Evolutionary conservation across 2,888 invertebrate species (phyloP), one percentile per base, ranked within the genome.

Genomic region (Peribatodes rhomboidaria): DNA sequence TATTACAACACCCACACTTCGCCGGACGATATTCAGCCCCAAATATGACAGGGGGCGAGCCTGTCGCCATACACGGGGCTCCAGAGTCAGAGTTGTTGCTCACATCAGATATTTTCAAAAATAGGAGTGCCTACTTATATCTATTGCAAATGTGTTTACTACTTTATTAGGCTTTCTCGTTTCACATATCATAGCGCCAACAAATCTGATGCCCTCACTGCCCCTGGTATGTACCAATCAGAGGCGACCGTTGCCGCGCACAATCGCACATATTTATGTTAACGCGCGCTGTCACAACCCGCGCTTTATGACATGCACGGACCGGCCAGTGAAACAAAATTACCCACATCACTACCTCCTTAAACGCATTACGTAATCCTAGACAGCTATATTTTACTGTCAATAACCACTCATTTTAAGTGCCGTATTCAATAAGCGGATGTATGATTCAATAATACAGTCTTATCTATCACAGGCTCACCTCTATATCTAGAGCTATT

Each of bases 191-290:
- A 14, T 4, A n/a, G 14, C 14, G 14, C 2, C 14, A 39, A 14
- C 39, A 8, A 39, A 39, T 14, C 14, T 7, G 14, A 73, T 73
- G n/a, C n/a, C n/a, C n/a, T n/a, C n/a, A n/a, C n/a, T n/a, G n/a
- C n/a, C n/a, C n/a, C n/a, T n/a, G n/a, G n/a, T n/a, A n/a, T n/a
- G 74, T 76, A 77, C 78, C 78, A 78, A 79, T 79, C 76, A 75
- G 65, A 71, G 69, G 68, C 67, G 44, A 69, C 70, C 68, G 71
- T 74, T 11, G 44, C 20, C 13, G 1, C n/a, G n/a, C 4, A 4
- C 44, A 44, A n/a, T n/a, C n/a, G n/a, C 18, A 13, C 6, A 27
- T 2, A 16, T 2, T 14, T 44, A n/a, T 44, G 20, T 83, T 83
- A 81, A 82, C 78, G 76, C 75, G 74, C 79, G 77, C 80, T 81